A percentile compares a stretch with the other conserved stretches of the same genome.
These are phyloP conservation scores for Phengaris alcon DNA, from an alignment of 2,888 invertebrate species.

Conservation along the genomic window DNA sequence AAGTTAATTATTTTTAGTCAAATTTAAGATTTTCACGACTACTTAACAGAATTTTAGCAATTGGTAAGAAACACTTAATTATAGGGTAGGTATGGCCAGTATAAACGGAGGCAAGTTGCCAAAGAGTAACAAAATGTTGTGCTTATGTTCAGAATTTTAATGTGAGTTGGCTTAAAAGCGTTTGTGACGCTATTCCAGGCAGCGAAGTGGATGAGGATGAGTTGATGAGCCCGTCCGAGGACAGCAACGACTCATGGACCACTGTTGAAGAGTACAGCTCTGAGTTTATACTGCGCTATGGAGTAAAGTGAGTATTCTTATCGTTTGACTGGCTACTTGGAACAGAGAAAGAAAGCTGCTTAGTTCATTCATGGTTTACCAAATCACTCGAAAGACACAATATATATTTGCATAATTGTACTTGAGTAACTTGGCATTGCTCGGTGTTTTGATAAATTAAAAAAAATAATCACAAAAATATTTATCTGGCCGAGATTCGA, in stretches of 20 bases:
- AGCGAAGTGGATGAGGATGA: slow-evolving; percentile 86
- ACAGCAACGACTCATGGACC: slow-evolving; percentile 90
- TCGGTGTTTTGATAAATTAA: too few species aligned
- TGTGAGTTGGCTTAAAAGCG: slow-evolving; percentile 18
- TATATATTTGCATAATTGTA: neutral
- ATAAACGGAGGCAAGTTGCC: neutral
- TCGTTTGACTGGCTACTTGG: neutral
- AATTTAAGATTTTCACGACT: too few species aligned
- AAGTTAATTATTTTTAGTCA: too few species aligned
- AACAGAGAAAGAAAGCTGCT: neutral
- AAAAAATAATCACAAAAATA: too few species aligned
- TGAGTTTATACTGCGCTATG: slow-evolving; percentile 87
- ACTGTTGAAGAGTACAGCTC: slow-evolving; percentile 88
- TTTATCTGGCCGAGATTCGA: too few species aligned
- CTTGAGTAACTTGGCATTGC: too few species aligned
- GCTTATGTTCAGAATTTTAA: neutral
- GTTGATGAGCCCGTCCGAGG: slow-evolving; percentile 85
- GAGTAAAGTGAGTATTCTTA: slow-evolving; percentile 69
- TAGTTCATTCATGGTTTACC: too few species aligned
- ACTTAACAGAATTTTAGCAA: too few species aligned
- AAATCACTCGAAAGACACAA: too few species aligned
- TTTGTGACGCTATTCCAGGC: slow-evolving; percentile 60
- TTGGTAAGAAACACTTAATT: too few species aligned
- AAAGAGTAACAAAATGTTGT: neutral
- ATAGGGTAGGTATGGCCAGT: too few species aligned